Percentiles rank a stretch among this genome's conserved stretches.
Conservation (phyloP, 2,113 vertebrate genomes). For the Lichenostomus cassidix region DNA sequence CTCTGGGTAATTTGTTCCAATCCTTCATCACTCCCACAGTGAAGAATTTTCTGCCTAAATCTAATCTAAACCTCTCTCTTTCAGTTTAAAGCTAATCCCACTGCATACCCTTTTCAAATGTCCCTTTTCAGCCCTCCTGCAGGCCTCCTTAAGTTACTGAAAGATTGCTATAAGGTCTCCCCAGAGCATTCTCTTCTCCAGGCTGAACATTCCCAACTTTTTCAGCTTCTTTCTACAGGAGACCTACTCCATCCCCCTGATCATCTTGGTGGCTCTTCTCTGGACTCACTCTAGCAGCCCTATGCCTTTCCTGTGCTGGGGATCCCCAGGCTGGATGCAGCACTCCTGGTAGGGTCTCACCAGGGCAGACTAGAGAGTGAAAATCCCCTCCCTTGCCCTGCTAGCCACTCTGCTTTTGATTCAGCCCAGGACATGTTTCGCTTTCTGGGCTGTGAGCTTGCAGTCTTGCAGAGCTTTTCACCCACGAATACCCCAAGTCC, state of each 20-base stretch:
- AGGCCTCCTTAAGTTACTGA: not conserved
- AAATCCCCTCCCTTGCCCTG: not conserved
- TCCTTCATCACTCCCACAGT: too few relatives aligned
- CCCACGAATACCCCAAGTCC: too few relatives aligned
- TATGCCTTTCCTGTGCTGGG: not conserved
- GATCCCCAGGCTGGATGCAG: not conserved
- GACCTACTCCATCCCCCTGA: not conserved
- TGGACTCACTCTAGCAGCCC: too few relatives aligned
- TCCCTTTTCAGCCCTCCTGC: not conserved
- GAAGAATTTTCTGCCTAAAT: not conserved
- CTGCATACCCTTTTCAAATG: not conserved
- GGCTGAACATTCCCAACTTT: not conserved
- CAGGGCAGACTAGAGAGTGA: not conserved
- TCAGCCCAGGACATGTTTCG: not conserved
- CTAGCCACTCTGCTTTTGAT: fast-evolving
- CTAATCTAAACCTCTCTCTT: not conserved
- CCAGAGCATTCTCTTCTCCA: not conserved
- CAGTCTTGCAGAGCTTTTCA: fast-evolving
- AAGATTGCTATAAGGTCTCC: not conserved
- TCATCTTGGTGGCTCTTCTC: not conserved
- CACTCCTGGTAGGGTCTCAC: not conserved
- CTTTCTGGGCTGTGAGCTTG: not conserved
- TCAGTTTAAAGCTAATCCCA: not conserved
- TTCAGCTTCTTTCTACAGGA: not conserved
- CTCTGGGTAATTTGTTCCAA: not conserved